Base-by-base conservation (phyloP, 2,797 vertebrate species). In the Eulemur coronatus region DNA sequence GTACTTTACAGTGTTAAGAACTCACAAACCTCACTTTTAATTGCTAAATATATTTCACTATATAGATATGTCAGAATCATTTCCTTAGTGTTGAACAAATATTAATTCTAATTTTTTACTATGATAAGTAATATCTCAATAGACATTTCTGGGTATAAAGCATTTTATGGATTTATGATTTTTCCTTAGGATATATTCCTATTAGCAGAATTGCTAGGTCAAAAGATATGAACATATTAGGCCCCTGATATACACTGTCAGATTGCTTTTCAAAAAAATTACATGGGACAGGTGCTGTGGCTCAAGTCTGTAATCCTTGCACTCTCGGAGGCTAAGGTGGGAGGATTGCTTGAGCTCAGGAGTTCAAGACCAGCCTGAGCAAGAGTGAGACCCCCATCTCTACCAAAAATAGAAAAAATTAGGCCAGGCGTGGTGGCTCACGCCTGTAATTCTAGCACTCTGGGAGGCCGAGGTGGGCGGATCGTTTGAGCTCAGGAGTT, bases 1-100 rank as follows among this genome's bases (percentile, higher is more conserved):
- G 35, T 17, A 96, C n/a, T 85, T 90, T 55, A 93, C 8, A 91
- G 46, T 61, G 33, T 84, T 87, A 92, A 97, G 61, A 96, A 96
- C 79, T 84, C 38, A 89, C 24, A 93, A 91, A 61, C 33, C 50
- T 96, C 41, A 72, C 38, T 80, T 92, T 94, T 93, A 85, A 94
- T 43, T 89, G 41, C 24, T 94, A 96, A 82, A 61, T 82, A 70
- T 59, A 80, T 72, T 89, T 48, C 1, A 75, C 13, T 82, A 96
- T 78, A 95, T 18, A 84, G 17, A 59, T 63, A 94, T 48, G 22
- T 35, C 59, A 92, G 50, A 75, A 81, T 89, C 43, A 89, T 72
- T 95, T 48, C 75, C 11, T 92, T 65, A 69, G 50, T 75, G 38
- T 65, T 95, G n/a, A 46, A 89, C 24, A 95, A 91, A 95, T 88